Evolutionary conservation across 2,113 vertebrate genomes (phyloP), one percentile per base, ranked within the genome.

Genomic region (Hippotragus niger): DNA sequence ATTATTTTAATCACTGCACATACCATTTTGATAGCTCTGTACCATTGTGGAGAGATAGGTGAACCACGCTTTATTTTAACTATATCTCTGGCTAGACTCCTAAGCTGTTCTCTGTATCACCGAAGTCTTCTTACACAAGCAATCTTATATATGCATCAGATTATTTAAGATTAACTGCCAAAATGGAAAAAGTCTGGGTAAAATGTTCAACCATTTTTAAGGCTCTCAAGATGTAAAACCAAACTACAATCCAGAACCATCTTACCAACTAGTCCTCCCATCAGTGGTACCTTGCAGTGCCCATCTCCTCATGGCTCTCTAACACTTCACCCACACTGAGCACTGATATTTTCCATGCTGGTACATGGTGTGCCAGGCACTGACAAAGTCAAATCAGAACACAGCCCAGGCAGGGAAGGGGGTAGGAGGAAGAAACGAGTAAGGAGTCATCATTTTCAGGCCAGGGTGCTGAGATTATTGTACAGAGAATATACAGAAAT

Each of bases 101-200:
- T 64, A 31, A 47, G 57, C 45, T 31, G 3, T 67, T 89, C 40
- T 23, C 87, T 80, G 1, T 60, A 52, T 57, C 62, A 88, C 74
- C 25, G 57, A 55, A 16, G 9, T 45, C 64, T 87, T 92, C 78
- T 47, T 47, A 60, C 33, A n/a, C 25, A 12, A 1, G 5, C 2
- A 55, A 23, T 33, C 50, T 95, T 62, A 47, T 47, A 58, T 86
- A 31, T 29, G 13, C 53, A 43, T 83, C 67, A 81, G 47, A 43
- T 80, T 53, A 60, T 85, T 76, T 94, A 94, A 90, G 50, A 83
- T 80, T 88, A 93, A 80, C 27, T 93, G 45, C 9, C 52, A 33
- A 67, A 80, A 40, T 74, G 57, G 33, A 36, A 95, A 95, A 92
- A 78, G 15, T 40, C 13, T 88, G 29, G n/a, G n/a, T 58, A 31